phyloP scores from a whole-genome alignment of 2,888 invertebrate genomes.

The Lobophora halterata region DNA sequence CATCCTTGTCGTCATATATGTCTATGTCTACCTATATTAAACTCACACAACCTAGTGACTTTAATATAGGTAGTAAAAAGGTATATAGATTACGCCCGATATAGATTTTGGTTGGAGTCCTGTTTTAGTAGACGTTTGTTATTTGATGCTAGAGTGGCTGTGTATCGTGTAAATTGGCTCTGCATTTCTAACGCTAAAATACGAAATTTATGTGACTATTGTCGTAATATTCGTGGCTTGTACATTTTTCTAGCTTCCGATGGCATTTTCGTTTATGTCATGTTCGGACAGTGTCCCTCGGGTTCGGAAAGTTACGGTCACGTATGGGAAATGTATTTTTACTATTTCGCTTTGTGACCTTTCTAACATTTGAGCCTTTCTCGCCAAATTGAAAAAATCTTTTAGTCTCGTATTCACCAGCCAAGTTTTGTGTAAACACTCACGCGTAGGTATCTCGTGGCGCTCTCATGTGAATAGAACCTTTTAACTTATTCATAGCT shows the following conservation, averaged over 20 bases:
- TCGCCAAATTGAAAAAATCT: slow-evolving; percentile 67
- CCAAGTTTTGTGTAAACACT: slow-evolving; percentile 55
- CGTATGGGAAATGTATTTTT: slow-evolving; percentile 63
- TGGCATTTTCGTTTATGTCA: slow-evolving; percentile 54
- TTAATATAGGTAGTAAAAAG: too few relatives aligned
- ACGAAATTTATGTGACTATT: slow-evolving; percentile 35
- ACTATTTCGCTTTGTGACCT: slow-evolving; percentile 60
- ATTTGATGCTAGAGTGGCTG: too few relatives aligned
- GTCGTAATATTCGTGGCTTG: slow-evolving; percentile 39
- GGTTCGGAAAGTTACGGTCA: slow-evolving; percentile 56
- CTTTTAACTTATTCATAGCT: slow-evolving; percentile 38
- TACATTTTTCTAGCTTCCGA: slow-evolving; percentile 46
- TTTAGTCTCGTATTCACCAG: slow-evolving; percentile 48
- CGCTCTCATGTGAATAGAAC: slow-evolving; percentile 43
- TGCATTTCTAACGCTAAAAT: slow-evolving; percentile 26
- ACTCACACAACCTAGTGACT: too few relatives aligned
- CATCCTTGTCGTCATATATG: too few relatives aligned
- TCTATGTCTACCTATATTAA: too few relatives aligned
- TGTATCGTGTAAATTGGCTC: slow-evolving; percentile 19
- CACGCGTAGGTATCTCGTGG: slow-evolving; percentile 32
- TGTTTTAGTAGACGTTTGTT: too few relatives aligned
- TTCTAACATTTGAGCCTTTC: slow-evolving; percentile 53
- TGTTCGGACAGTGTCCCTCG: slow-evolving; percentile 47
- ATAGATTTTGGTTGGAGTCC: too few relatives aligned
- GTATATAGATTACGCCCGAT: too few relatives aligned